Evolutionary conservation across 2,888 invertebrate genomes (phyloP), one percentile per base, ranked within the genome.

Genomic region (Diarsia mendica): DNA sequence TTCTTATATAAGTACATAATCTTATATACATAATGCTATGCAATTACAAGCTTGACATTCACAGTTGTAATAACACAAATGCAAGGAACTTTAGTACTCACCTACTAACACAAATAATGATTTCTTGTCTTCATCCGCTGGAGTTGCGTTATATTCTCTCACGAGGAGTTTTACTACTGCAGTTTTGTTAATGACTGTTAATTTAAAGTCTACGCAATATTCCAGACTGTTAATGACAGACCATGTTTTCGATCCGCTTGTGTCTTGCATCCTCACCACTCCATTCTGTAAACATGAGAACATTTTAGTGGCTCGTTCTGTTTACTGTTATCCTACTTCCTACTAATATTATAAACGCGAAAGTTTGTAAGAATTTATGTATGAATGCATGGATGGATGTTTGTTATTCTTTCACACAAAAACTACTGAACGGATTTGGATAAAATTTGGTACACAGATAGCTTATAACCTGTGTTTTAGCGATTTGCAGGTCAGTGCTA

Each of bases 171-270:
- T 48, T 3, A 83, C 5, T 15, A 0, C 0, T 15, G 23, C 0
- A 18, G 0, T 44, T 0, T 4, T 6, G 0, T 81, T 4, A 23
- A 39, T 13, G 13, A 4, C 0, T 15, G 5, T 1, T 63, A 79
- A 8, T 55, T 55, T 67, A n/a, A 39, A 80, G 2, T 80, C 79
- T 28, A 83, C 44, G 39, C 79, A 80, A 51, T 67, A 80, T 39
- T 49, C 9, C 51, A 61, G n/a, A 8, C 11, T 67, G 0, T 18
- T n/a, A n/a, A 70, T 64, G 1, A 9, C 15, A 20, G 5, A 55
- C 83, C 83, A 80, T 39, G 65, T 28, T n/a, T 61, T 83, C 8
- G 79, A 78, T 46, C 13, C 6, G 10, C 4, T 15, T 46, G 65
- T 66, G 0, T 64, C 60, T 72, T 83, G 67, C 58, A 71, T 48